Evolutionary conservation across 2,113 vertebrate genomes (phyloP), one percentile per base, ranked within the genome.

Genomic region (Notarius lentiginosus): DNA sequence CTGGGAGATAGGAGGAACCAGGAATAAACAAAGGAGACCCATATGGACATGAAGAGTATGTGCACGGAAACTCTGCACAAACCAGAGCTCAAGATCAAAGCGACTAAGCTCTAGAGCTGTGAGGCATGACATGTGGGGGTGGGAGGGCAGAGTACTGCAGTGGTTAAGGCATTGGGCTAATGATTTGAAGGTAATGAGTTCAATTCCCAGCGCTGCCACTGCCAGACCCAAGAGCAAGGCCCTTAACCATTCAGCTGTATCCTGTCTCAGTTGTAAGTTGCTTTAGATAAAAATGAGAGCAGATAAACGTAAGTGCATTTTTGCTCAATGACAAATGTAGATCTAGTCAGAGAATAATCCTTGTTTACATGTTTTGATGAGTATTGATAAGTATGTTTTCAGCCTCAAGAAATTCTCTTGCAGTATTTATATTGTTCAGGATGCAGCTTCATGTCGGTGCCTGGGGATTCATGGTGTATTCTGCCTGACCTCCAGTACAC

Each of bases 401-500:
- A 75, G 20, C 10, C 41, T 55, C 24, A 27, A 53, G 24, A 77
- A 53, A 34, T 58, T 27, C 77, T 79, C 2, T 18, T 79, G 55
- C 18, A 11, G 5, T 41, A 60, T 58, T 79, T 17, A 56, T 27
- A 58, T 20, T 56, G 34, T 18, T 34, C 27, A 41, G 53, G 18
- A 12, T 60, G 5, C 30, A 61, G 18, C 34, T 7, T 34, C 56
- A 27, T 82, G 30, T 51, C 76, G 77, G 66, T 55, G 47, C 63
- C 89, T 86, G 34, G 66, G 76, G 81, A 51, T 68, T 65, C 82
- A 51, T 51, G 77, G 86, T 34, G 56, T 73, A 68, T 85, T 89
- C 47, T 53, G 66, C 72, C 87, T 85, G 83, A 86, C 82, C 83
- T 81, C 73, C 84, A 89, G 83, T 87, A 89, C 87, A 88, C 30